Conservation (phyloP, 2,797 vertebrate genomes). For the Arrhamphus sclerolepis region DNA sequence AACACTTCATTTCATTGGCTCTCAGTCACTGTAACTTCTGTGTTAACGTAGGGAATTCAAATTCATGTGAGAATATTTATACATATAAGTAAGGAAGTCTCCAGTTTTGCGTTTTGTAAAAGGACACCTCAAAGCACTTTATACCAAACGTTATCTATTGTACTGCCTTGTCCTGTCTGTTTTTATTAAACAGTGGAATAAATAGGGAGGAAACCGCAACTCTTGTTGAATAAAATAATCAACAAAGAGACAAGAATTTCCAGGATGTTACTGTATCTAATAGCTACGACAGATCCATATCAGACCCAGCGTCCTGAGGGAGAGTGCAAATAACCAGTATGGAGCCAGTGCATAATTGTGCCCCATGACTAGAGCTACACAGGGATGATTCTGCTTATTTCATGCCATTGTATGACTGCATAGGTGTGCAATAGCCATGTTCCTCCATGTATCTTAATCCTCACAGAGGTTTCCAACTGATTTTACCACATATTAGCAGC, state of each 20-base stretch:
- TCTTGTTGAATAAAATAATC: conserved; percentile 74
- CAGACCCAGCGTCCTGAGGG: conserved; percentile 57
- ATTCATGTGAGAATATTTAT: too few species aligned
- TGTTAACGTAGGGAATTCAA: conserved; percentile 12
- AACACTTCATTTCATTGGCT: neutral
- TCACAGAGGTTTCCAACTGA: conserved; percentile 47
- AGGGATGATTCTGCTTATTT: conserved; percentile 59
- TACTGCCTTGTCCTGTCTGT: conserved; percentile 28
- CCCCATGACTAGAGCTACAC: conserved; percentile 55
- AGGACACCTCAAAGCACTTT: neutral
- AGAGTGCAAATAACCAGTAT: conserved; percentile 65
- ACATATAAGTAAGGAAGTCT: too few species aligned
- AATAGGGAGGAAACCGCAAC: conserved; percentile 65
- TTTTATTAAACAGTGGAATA: conserved; percentile 28
- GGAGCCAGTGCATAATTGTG: conserved; percentile 73
- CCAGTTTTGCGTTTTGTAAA: too few species aligned
- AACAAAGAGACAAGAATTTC: conserved; percentile 69
- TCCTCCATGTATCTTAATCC: conserved; percentile 63
- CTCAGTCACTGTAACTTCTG: conserved; percentile 7
- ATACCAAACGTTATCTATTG: conserved; percentile 1
- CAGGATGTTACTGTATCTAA: conserved; percentile 71
- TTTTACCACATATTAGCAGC: conserved; percentile 32
- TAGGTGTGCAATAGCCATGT: conserved; percentile 72
- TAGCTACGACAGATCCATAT: conserved; percentile 79
- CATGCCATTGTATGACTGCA: conserved; percentile 55